phyloP scores from a whole-genome alignment of 2,113 vertebrate genomes.

The Boleophthalmus pectinirostris region DNA sequence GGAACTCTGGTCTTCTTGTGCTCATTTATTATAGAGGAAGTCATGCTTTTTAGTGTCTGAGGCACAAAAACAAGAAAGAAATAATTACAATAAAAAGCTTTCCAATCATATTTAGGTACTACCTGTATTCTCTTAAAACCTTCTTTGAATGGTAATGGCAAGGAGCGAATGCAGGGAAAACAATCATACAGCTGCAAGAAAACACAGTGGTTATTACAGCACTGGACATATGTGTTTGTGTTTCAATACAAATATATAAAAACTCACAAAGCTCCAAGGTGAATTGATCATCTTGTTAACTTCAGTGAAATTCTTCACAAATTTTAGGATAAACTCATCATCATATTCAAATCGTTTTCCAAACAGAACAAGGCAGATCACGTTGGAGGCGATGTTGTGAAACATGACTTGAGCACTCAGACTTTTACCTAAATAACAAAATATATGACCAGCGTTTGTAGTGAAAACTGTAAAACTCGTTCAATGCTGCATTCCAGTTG shows the following conservation, averaged over 20 bases:
- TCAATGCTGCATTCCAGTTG: too few relatives aligned
- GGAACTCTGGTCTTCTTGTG: constrained; percentile 26
- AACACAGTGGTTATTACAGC: background rate
- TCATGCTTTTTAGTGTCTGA: constrained; percentile 1
- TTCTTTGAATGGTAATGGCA: constrained; percentile 35
- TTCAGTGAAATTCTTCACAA: constrained; percentile 1
- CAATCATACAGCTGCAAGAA: constrained; percentile 26
- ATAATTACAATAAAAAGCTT: background rate
- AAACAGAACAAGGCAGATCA: constrained; percentile 74
- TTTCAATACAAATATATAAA: background rate
- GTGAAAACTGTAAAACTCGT: too few relatives aligned
- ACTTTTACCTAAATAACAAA: constrained; percentile 22
- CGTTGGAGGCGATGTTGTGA: constrained; percentile 61
- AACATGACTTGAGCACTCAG: constrained; percentile 43
- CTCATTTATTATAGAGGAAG: constrained; percentile 2
- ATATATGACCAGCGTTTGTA: background rate
- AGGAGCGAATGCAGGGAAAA: constrained; percentile 10
- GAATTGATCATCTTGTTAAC: constrained; percentile 40
- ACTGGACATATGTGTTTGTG: too few relatives aligned
- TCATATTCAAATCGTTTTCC: constrained; percentile 59
- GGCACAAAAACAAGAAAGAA: background rate
- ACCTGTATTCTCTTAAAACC: constrained; percentile 17
- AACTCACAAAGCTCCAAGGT: constrained; percentile 46
- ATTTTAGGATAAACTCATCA: constrained; percentile 52
- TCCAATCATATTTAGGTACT: background rate